Base-by-base conservation (phyloP, 2,113 vertebrate genomes). In the Pseudopodoces humilis region DNA sequence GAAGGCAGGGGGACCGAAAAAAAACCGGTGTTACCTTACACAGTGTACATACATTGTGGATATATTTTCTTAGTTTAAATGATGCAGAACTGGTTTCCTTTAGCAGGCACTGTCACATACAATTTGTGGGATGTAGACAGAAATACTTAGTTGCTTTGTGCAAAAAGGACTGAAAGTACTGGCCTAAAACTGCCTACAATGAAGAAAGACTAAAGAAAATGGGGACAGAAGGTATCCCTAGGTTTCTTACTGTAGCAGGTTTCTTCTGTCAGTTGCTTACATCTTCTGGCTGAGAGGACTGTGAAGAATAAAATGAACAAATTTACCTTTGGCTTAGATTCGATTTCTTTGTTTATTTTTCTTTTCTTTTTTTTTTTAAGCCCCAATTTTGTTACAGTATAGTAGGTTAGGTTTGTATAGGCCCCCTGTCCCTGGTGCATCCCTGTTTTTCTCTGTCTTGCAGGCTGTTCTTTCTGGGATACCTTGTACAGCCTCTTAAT, bases 341-440 rank as follows among this genome's bases (percentile, higher is more conserved):
- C 1, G 2, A 39, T 39, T 39, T 12, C 11, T 39, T 39, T 39
- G 8, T 39, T 39, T 39, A 11, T 39, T 39, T 39, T 39, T 39
- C 39, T 39, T 12, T 39, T 19, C 65, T 68, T 49, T 23, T 55
- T 39, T 19, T 70, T 68, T 49, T 23, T 55, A 58, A 30, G 20
- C 13, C 35, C 4, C 1, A 0, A 0, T 50, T 81, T 83, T 65
- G 6, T 74, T 67, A 39, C 16, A 7, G 47, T 65, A 58, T 39
- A 20, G n/a, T 58, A 63, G 3, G 3, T 46, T 55, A 2, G 2
- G 55, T 23, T 46, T 35, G 27, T n/a, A 20, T 1, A 47, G 33
- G 31, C 80, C 6, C 16, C 9, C 9, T 53, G 13, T 70, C 21
- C 33, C 23, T 59, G 31, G 69, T 1, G 0, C 0, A 1, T 35